Evolutionary conservation across 2,113 vertebrate species (phyloP), one percentile per base, ranked within the genome.

Genomic region (Gambusia holbrooki): DNA sequence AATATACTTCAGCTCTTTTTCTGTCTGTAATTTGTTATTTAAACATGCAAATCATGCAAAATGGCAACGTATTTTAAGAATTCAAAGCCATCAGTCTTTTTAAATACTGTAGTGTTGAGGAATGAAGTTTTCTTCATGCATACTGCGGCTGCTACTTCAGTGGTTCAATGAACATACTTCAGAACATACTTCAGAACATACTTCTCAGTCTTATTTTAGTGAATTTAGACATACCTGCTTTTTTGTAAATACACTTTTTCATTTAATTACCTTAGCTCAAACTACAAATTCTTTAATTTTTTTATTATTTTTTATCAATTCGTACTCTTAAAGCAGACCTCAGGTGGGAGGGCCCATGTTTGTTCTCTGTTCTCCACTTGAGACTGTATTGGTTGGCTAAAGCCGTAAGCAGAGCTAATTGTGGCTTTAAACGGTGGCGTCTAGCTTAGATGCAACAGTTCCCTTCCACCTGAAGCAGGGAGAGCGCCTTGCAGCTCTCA

Each of bases 311-410:
- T 48, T 19, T 7, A 58, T 58, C 7, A n/a, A 17, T n/a, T 58
- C 8, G n/a, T 58, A 58, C 7, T 58, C 25, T n/a, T 58, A 11
- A 58, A 58, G 25, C 5, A n/a, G 22, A 58, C 64, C 65, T 61
- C 32, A 77, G 79, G 90, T 93, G 92, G 93, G 93, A 86, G 91
- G 90, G 81, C 80, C 84, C 61, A 12, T 66, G 58, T 73, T 17
- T 37, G 77, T 40, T 66, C 35, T 62, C 79, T 84, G 68, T 77
- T 87, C 87, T 74, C 62, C 3, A 2, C 78, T 60, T 66, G 70
- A 69, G 67, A 48, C 74, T 65, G 84, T 82, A 72, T 91, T 93
- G 93, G 90, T 93, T 94, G 94, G 93, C 89, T 94, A 84, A 89
- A 76, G 69, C 90, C 61, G 7, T 94, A 93, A 94, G 91, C 90